Percentiles rank a stretch among this genome's conserved stretches.
Conservation (phyloP, 2,888 invertebrate genomes). For the Drosophila yooni region DNA sequence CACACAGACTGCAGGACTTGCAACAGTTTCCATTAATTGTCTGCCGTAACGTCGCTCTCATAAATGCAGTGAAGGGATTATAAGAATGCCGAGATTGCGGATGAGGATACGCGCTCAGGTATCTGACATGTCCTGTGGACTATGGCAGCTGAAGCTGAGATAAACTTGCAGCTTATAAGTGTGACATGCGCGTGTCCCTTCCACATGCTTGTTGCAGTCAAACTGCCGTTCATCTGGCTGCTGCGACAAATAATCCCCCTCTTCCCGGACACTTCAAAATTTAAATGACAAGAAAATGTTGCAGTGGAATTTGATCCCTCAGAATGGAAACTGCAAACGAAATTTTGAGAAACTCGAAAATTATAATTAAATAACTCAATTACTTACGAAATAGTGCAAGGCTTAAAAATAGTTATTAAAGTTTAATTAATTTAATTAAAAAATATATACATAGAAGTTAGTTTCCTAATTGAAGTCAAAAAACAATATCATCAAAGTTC, state of each 20-base stretch:
- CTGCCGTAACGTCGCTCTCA: constrained; percentile 49
- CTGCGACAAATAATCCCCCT: not conserved
- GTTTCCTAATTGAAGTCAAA: constrained; percentile 16
- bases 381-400: not conserved
- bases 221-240: constrained; percentile 27
- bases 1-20: constrained; percentile 32
- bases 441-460: not conserved
- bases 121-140: constrained; percentile 25
- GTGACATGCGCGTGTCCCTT: constrained; percentile 18
- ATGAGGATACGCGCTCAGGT: constrained; percentile 29
- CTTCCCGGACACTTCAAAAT: constrained; percentile 4
- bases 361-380: not conserved
- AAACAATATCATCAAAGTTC: constrained; percentile 29
- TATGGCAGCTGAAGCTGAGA: constrained; percentile 24
- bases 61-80: constrained; percentile 51
- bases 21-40: constrained; percentile 65
- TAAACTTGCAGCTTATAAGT: constrained; percentile 23
- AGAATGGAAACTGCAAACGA: not conserved
- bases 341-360: not conserved
- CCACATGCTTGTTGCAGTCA: constrained; percentile 34
- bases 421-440: not conserved
- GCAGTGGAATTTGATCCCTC: constrained; percentile 1
- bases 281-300: constrained; percentile 11
- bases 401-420: not conserved
- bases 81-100: constrained; percentile 7